A percentile compares a stretch with the other conserved stretches of the same genome.
These are phyloP conservation scores for Ameiurus melas DNA, from an alignment of 2,113 vertebrate species.

Conservation along the genomic window DNA sequence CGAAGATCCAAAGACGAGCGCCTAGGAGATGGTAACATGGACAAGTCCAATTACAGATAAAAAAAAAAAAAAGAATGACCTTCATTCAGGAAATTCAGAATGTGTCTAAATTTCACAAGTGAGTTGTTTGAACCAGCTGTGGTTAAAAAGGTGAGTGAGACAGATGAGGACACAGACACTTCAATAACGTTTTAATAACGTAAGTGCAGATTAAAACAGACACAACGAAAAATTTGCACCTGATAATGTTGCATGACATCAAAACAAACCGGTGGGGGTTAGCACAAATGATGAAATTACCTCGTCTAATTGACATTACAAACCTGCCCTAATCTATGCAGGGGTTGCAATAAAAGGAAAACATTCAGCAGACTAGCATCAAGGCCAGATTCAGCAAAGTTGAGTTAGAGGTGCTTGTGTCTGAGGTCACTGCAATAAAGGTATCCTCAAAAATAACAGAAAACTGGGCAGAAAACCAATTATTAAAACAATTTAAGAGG, in stretches of 20 bases:
- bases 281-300: too few relatives aligned
- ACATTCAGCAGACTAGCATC: background rate
- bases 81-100: background rate
- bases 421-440: background rate
- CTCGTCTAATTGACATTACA: background rate
- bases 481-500: background rate
- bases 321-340: background rate
- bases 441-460: background rate
- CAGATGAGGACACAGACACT: background rate
- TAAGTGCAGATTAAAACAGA: background rate
- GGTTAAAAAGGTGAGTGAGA: background rate
- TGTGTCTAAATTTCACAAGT: background rate
- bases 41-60: background rate
- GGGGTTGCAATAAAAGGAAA: background rate
- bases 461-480: background rate
- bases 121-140: background rate
- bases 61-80: background rate
- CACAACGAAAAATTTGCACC: background rate
- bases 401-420: background rate
- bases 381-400: background rate
- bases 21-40: constrained; percentile 62
- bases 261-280: background rate
- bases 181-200: background rate
- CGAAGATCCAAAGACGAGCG: constrained; percentile 88
- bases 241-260: background rate